Evolutionary conservation across 2,113 vertebrate species (phyloP).

Genomic region (Pterophyllum scalare): DNA sequence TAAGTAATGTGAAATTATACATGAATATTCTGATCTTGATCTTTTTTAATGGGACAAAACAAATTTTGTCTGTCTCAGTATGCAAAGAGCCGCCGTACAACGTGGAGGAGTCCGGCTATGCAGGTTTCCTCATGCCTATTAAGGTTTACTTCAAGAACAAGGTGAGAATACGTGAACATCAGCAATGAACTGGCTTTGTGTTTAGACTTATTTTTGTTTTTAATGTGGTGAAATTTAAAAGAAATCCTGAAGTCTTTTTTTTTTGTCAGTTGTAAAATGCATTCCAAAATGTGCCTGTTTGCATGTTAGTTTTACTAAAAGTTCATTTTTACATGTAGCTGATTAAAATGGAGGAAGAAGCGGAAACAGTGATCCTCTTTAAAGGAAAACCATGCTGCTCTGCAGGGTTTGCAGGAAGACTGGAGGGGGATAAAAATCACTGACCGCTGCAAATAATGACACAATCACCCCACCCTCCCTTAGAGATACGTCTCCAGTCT

Average conservation of each 20-base stretch:
- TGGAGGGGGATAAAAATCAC: background rate
- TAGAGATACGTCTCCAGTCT: background rate
- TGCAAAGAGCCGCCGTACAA: constrained; percentile 99
- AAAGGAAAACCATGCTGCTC: background rate
- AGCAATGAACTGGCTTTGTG: rapidly evolving
- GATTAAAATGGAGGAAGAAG: background rate
- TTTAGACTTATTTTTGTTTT: background rate
- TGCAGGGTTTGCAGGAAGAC: background rate
- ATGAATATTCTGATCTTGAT: background rate
- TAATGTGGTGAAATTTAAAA: background rate
- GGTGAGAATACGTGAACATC: constrained; percentile 77
- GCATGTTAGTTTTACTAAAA: background rate
- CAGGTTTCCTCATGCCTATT: constrained; percentile 99
- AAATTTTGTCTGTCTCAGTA: constrained; percentile 78
- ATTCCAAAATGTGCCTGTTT: background rate
- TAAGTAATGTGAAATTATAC: background rate
- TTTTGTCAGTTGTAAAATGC: background rate
- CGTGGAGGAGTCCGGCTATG: constrained; percentile 98
- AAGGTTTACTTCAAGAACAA: constrained; percentile 99
- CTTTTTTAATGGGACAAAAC: background rate
- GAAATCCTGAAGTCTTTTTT: background rate
- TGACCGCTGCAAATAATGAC: background rate
- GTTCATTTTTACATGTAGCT: background rate
- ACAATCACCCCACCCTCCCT: rapidly evolving
- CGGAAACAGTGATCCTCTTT: background rate